Percentiles rank a stretch among this genome's conserved stretches.
These are phyloP conservation scores for Acleris laterana DNA, from an alignment of 2,888 invertebrate species.

Conservation along the genomic window DNA sequence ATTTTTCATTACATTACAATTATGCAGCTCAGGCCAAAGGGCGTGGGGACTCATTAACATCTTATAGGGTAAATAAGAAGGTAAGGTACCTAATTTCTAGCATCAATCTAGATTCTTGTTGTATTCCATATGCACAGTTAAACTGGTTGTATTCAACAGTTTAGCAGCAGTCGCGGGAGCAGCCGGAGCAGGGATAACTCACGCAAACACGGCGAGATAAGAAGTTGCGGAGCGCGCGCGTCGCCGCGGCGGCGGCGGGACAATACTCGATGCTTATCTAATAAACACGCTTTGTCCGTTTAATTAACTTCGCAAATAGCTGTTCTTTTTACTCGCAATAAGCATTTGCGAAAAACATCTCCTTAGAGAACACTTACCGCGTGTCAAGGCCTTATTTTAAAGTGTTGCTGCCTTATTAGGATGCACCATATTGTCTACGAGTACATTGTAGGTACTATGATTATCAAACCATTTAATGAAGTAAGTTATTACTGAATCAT, in stretches of 20 bases:
- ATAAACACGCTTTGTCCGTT: constrained; percentile 67
- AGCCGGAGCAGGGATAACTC: constrained; percentile 58
- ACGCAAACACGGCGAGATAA: constrained; percentile 60
- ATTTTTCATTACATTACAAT: no score
- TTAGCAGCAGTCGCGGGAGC: constrained; percentile 21
- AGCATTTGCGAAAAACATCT: constrained; percentile 43
- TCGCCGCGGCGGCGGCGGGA: constrained; percentile 62
- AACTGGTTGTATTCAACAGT: not conserved
- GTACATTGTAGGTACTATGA: no score
- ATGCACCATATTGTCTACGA: no score
- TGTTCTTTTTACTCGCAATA: constrained; percentile 54
- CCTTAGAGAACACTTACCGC: constrained; percentile 51
- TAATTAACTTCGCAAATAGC: constrained; percentile 75
- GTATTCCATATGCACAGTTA: no score
- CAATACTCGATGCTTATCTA: constrained; percentile 69
- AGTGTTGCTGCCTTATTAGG: constrained; percentile 50
- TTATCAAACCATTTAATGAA: no score
- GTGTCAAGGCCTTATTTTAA: constrained; percentile 58
- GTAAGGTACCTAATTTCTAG: no score
- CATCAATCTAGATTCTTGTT: no score
- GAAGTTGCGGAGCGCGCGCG: constrained; percentile 62
- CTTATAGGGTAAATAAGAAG: no score
- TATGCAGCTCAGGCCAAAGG: no score
- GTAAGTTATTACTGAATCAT: no score
- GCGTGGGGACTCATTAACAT: no score